Conservation (phyloP, 2,797 vertebrate genomes). For the Lepus oiostolus region DNA sequence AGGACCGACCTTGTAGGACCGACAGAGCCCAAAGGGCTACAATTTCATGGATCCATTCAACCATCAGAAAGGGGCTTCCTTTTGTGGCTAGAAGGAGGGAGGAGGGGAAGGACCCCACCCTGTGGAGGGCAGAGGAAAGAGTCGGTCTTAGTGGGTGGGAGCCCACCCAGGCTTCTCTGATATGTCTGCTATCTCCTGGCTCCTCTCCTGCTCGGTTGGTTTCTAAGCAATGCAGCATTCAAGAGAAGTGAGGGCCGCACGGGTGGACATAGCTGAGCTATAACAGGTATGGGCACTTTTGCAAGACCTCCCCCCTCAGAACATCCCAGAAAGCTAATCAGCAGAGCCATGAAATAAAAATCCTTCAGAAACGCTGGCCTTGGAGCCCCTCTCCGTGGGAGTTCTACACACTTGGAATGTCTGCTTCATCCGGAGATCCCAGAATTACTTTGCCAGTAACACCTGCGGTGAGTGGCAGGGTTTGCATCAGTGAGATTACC, state of each 20-base stretch:
- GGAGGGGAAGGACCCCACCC: too few relatives aligned
- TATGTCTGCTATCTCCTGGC: neutral
- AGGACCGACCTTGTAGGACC: too few relatives aligned
- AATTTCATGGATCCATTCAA: too few relatives aligned
- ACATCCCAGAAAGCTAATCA: neutral
- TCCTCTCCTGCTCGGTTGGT: neutral
- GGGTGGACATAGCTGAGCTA: neutral
- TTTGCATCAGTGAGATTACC: neutral
- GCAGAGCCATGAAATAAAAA: constrained; percentile 22
- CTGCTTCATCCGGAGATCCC: constrained; percentile 44
- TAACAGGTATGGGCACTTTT: neutral
- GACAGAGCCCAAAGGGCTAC: too few relatives aligned
- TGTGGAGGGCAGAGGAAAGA: too few relatives aligned
- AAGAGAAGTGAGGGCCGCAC: neutral
- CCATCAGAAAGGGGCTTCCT: too few relatives aligned
- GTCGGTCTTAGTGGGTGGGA: too few relatives aligned
- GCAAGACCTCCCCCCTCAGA: neutral
- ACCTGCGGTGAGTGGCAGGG: constrained; percentile 25
- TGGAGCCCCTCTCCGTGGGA: constrained; percentile 41
- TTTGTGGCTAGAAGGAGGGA: too few relatives aligned
- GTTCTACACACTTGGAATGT: constrained; percentile 59
- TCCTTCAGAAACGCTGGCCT: constrained; percentile 59
- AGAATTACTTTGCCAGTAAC: constrained; percentile 67
- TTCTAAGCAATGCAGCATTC: neutral
- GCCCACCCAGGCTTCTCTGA: neutral